Conservation (phyloP, 2,797 vertebrate genomes). For the Acomys russatus region DNA sequence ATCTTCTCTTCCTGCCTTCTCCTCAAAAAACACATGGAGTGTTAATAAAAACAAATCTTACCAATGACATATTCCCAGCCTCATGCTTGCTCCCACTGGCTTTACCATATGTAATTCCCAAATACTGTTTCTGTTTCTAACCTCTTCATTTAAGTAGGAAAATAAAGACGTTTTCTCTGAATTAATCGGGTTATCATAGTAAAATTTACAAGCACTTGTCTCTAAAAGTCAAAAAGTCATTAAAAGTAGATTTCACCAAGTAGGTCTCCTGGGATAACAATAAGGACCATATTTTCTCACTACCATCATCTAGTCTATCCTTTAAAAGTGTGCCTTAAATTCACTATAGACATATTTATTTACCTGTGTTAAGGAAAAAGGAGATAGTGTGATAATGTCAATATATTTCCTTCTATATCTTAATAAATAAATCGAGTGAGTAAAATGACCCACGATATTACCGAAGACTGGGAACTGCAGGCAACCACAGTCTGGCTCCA, state of each 20-base stretch:
- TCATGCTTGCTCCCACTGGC: conserved; percentile 11
- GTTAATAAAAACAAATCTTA: conserved; percentile 51
- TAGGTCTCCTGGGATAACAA: background rate
- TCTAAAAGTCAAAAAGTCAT: background rate
- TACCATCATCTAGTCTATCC: conserved; percentile 8
- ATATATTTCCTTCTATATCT: conserved; percentile 29
- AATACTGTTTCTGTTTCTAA: conserved; percentile 42
- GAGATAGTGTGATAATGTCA: conserved; percentile 38
- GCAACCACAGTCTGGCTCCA: conserved; percentile 62
- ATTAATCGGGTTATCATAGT: conserved; percentile 51
- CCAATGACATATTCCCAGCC: conserved; percentile 39
- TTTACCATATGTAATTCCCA: conserved; percentile 53
- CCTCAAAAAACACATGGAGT: background rate
- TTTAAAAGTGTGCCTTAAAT: conserved; percentile 32
- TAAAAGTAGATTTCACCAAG: conserved; percentile 39
- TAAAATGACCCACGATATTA: conserved; percentile 54
- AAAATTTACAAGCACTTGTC: conserved; percentile 15
- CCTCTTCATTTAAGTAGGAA: conserved; percentile 37
- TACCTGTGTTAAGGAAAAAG: conserved; percentile 19
- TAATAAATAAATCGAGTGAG: conserved; percentile 57
- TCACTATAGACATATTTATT: conserved; percentile 39
- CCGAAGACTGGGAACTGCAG: background rate
- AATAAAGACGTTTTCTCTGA: conserved; percentile 46
- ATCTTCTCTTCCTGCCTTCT: conserved; percentile 23
- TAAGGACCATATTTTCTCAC: conserved; percentile 28